Base-by-base conservation (phyloP, 2,888 invertebrate species). In the Eupsilia transversa region DNA sequence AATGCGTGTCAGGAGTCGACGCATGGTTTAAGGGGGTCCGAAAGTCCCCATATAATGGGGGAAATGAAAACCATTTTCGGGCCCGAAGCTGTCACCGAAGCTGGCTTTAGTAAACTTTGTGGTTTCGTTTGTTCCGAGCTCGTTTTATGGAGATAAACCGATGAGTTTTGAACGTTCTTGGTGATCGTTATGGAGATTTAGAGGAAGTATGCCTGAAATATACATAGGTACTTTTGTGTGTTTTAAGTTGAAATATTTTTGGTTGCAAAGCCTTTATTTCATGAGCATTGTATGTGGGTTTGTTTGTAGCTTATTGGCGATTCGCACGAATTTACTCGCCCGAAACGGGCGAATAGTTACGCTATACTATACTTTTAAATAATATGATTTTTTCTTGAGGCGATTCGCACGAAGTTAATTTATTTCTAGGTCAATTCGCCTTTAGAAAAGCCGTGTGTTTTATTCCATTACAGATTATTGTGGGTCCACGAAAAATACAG, bases 1-100 rank as follows among this genome's bases (percentile, higher is more conserved):
- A 96, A 96, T 96, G 95, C 94, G 94, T 92, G 95, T 95, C 96
- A 93, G 87, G 90, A 84, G 84, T 86, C 91, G 92, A 93, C 95
- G 93, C 92, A 92, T 92, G 93, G 93, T 93, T 92, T 93, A 91
- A 94, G 93, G 94, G 89, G 93, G 78, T 89, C 92, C 91, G 91
- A 93, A 93, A 94, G 94, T 93, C 92, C 94, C 94, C 91, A 90
- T 91, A 91, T 94, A 94, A 95, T 94, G 90, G 93, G 92, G 93
- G 91, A 94, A 95, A 95, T 94, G 93, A 94, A 93, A 95, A 91
- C 90, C 91, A 91, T 92, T 91, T 86, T 85, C 74, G 76, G 69
- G 75, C 71, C 33, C 77, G 77, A 81, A 86, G 80, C 83, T 83
- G 83, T 59, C 59, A 35, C 14, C 79, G 76, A 81, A 86, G 79